Conservation (phyloP, 2,113 vertebrate genomes). For the Aptenodytes patagonicus region DNA sequence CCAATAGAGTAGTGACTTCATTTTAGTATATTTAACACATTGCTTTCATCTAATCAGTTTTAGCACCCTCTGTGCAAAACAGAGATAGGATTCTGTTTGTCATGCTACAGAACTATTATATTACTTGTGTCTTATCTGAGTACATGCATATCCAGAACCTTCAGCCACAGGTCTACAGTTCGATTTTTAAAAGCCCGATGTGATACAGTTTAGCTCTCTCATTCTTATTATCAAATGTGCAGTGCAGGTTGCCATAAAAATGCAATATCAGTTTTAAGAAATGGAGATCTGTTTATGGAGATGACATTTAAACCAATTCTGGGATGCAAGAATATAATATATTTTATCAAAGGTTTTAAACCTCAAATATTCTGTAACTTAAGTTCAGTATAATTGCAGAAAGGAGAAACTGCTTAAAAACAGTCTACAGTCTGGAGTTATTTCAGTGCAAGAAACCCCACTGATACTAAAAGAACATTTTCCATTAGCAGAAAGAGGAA, state of each 20-base stretch:
- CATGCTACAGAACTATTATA: not conserved
- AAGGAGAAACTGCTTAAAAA: not conserved
- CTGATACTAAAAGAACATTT: not conserved
- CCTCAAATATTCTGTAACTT: not conserved
- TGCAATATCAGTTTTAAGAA: not conserved
- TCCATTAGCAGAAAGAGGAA: not conserved
- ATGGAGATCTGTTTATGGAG: not conserved
- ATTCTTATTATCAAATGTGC: not conserved
- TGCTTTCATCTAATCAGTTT: not conserved
- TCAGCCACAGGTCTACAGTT: not conserved
- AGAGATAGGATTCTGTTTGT: not conserved
- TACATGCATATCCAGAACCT: not conserved
- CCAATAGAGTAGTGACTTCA: not conserved
- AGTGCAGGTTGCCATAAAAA: not conserved
- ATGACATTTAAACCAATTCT: not conserved
- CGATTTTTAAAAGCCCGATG: not conserved
- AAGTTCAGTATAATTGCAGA: not conserved
- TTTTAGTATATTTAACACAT: not conserved
- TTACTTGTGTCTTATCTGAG: not conserved
- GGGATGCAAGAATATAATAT: not conserved
- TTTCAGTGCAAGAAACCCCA: not conserved
- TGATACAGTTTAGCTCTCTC: not conserved
- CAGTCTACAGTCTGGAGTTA: not conserved
- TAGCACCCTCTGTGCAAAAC: not conserved
- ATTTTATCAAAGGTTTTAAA: not conserved